Percentiles rank a stretch among this genome's conserved stretches.
Conservation (phyloP, 1,140 invertebrate species). For the Nomia melanderi region DNA sequence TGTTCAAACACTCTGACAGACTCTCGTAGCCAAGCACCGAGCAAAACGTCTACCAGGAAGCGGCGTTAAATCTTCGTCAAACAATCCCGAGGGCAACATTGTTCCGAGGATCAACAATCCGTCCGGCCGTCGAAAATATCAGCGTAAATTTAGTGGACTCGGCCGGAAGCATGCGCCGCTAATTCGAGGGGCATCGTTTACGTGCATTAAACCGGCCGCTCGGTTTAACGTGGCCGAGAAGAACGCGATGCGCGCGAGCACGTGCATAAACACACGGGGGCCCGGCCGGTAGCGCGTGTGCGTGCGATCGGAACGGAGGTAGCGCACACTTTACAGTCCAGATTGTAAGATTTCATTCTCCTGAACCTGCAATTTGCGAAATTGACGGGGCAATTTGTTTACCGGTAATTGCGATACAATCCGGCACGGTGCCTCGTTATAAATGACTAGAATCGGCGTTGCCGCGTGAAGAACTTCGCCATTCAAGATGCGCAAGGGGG, state of each 20-base stretch:
- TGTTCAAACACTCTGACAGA: too few species aligned
- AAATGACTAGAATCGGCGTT: constrained; percentile 61
- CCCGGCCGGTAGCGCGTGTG: constrained; percentile 40
- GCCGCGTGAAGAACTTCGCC: constrained; percentile 30
- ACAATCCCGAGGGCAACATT: too few species aligned
- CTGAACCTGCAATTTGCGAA: constrained; percentile 73
- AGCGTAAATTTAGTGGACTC: background rate
- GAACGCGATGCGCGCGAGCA: constrained; percentile 5
- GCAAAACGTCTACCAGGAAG: too few species aligned
- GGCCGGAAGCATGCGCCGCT: constrained; percentile 23
- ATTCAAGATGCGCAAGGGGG: background rate
- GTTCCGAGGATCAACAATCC: too few species aligned
- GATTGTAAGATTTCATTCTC: constrained; percentile 75
- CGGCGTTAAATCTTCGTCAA: too few species aligned
- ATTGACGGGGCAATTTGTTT: constrained; percentile 75
- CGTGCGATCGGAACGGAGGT: constrained; percentile 60
- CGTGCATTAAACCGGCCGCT: constrained; percentile 19
- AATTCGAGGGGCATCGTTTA: constrained; percentile 40
- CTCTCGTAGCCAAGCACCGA: too few species aligned
- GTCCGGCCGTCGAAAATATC: too few species aligned
- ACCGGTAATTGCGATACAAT: constrained; percentile 73
- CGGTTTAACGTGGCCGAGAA: constrained; percentile 18
- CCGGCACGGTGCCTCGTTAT: constrained; percentile 61
- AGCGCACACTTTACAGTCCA: constrained; percentile 57
- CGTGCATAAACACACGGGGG: constrained; percentile 39